These are phyloP conservation scores for Phyllotis vaccarum DNA, from an alignment of 2,797 vertebrate genomes.

Conservation along the genomic window DNA sequence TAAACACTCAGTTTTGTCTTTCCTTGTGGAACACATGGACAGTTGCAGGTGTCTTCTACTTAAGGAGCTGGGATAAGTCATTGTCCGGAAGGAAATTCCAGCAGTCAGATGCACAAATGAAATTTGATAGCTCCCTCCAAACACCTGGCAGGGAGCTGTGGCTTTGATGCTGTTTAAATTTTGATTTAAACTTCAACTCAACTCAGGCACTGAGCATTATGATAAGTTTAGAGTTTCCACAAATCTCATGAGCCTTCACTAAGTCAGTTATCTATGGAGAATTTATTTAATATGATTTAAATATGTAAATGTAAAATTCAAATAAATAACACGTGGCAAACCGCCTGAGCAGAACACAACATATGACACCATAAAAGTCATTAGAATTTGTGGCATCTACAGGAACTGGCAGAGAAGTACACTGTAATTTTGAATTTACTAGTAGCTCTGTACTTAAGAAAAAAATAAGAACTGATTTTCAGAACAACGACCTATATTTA, in stretches of 20 bases:
- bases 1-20: background rate
- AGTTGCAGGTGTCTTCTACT: background rate
- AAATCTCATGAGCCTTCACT: background rate
- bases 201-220: background rate
- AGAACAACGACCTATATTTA: background rate
- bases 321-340: background rate
- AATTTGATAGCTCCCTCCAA: background rate
- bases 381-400: conserved; percentile 27
- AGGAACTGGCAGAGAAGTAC: background rate
- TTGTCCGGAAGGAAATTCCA: background rate
- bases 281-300: background rate
- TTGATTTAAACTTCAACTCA: background rate
- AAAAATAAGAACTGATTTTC: background rate
- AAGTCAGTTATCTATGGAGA: background rate
- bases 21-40: background rate
- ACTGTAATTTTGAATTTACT: background rate
- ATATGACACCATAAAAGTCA: background rate
- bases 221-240: background rate
- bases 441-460: background rate
- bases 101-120: background rate
- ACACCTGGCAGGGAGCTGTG: background rate
- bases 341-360: background rate
- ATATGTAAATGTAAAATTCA: background rate
- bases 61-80: background rate
- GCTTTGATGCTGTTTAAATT: background rate